These are phyloP conservation scores for Palaemon carinicauda DNA, from an alignment of 1,140 invertebrate species.

Conservation along the genomic window DNA sequence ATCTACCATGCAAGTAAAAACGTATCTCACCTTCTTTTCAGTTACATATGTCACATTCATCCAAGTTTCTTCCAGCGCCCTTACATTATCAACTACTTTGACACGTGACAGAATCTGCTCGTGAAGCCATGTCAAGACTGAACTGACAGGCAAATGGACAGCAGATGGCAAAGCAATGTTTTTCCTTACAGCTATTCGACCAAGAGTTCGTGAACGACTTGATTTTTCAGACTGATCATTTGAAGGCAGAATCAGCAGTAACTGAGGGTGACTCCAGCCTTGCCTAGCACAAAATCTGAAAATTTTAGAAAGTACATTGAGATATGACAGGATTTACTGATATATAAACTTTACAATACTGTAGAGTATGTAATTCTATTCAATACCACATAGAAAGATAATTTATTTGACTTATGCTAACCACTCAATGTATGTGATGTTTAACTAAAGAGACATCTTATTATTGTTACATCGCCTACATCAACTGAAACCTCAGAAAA, in stretches of 20 bases:
- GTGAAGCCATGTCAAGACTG: constrained; percentile 31
- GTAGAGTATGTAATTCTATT: no score
- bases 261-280: constrained; percentile 45
- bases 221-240: neutral
- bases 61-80: constrained; percentile 33
- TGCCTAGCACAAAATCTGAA: constrained; percentile 45
- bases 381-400: no score
- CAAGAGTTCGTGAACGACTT: neutral
- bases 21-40: constrained; percentile 26
- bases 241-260: constrained; percentile 31
- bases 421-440: no score
- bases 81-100: constrained; percentile 5
- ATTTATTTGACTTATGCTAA: no score
- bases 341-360: neutral
- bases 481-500: no score
- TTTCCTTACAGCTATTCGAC: constrained; percentile 12
- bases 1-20: no score
- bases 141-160: neutral
- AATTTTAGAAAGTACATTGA: neutral
- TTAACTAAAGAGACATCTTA: no score
- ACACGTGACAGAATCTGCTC: constrained; percentile 21
- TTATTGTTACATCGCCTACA: no score
- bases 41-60: constrained; percentile 20
- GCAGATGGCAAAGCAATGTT: constrained; percentile 24
- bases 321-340: neutral